phyloP scores from a whole-genome alignment of 1,140 invertebrate genomes.

The Muscidifurax raptorellus region DNA sequence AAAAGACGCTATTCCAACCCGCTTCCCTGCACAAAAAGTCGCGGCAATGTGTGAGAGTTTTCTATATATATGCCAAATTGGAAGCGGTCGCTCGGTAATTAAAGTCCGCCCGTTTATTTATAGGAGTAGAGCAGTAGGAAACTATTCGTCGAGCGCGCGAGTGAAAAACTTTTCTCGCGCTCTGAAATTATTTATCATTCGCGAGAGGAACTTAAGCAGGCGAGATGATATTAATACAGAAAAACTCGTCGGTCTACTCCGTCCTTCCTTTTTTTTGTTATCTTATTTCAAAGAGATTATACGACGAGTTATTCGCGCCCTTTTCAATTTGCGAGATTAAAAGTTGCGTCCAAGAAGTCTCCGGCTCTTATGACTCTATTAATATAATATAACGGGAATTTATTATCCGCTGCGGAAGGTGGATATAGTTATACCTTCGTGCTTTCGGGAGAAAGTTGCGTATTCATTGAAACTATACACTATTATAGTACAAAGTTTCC shows the following conservation, averaged over 20 bases:
- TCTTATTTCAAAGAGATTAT: not conserved
- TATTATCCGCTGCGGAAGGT: not conserved
- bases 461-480: not conserved
- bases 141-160: not conserved
- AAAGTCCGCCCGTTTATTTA: conserved; percentile 11
- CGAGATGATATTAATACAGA: too few relatives aligned
- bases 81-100: not conserved
- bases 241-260: not conserved
- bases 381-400: not conserved
- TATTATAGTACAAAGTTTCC: not conserved
- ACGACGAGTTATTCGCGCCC: not conserved
- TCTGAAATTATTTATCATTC: not conserved
- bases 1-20: not conserved
- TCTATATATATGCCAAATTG: not conserved
- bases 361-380: not conserved
- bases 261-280: not conserved
- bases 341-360: not conserved
- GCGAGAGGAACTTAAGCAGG: not conserved
- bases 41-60: not conserved
- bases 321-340: not conserved
- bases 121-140: not conserved
- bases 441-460: not conserved
- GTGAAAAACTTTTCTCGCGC: not conserved
- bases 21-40: not conserved
- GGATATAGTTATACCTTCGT: not conserved